A percentile compares a stretch with the other conserved stretches of the same genome.
Conservation (phyloP, 2,797 vertebrate genomes). For the Chlorospingus semifuscus region DNA sequence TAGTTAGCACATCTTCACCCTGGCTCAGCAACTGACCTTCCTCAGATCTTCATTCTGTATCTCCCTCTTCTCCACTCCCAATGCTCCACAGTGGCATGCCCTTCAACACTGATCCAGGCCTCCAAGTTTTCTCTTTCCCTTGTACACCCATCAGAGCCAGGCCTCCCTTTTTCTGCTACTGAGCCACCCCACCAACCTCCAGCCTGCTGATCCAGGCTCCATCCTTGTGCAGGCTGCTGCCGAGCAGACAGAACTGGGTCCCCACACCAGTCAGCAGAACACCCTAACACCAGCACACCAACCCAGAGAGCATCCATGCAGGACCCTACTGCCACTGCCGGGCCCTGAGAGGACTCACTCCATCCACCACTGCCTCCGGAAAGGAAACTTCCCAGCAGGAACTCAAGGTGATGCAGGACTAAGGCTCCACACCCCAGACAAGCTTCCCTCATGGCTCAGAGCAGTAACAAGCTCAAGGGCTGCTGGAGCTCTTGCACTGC, state of each 20-base stretch:
- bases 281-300: too few relatives aligned
- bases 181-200: background rate
- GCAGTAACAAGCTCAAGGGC: background rate
- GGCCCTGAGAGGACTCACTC: background rate
- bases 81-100: fast-evolving
- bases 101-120: background rate
- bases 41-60: background rate
- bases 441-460: background rate
- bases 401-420: background rate
- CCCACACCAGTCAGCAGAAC: background rate
- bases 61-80: background rate
- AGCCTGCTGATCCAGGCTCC: background rate
- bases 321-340: background rate
- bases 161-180: background rate
- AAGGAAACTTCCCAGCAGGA: background rate
- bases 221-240: background rate
- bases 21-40: background rate
- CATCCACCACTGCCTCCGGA: background rate
- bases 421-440: background rate
- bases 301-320: background rate
- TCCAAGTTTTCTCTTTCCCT: background rate
- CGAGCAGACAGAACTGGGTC: background rate
- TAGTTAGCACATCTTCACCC: background rate
- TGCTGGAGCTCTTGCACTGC: background rate
- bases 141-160: background rate